Conservation (phyloP, 2,113 vertebrate genomes). For the Bagarius yarrelli region DNA sequence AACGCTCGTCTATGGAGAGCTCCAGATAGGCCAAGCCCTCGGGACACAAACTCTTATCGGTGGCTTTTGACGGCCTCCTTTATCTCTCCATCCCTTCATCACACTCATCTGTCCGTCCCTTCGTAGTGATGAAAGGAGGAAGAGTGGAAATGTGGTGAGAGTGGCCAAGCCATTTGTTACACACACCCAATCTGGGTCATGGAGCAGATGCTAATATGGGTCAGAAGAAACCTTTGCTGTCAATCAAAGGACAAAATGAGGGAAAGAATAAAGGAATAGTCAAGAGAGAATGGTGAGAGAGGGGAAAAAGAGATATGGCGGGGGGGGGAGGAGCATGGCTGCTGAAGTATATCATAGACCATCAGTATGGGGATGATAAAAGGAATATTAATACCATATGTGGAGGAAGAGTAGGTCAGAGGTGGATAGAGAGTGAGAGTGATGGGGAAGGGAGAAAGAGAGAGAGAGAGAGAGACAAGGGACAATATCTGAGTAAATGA, state of each 20-base stretch:
- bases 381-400: constrained; percentile 50
- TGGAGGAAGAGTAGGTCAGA: constrained; percentile 32
- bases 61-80: constrained; percentile 43
- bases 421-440: constrained; percentile 12
- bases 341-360: constrained; percentile 40
- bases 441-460: neutral
- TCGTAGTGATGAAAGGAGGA: constrained; percentile 47
- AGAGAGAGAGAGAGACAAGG: neutral
- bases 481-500: constrained; percentile 36
- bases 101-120: constrained; percentile 22
- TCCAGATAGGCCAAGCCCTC: constrained; percentile 61
- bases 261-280: constrained; percentile 17
- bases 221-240: constrained; percentile 68
- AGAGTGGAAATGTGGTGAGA: constrained; percentile 52
- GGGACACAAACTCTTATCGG: constrained; percentile 55
- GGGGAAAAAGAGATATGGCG: neutral
- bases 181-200: constrained; percentile 67
- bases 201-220: constrained; percentile 74
- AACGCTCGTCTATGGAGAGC: constrained; percentile 58
- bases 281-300: neutral
- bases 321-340: constrained; percentile 14
- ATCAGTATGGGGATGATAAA: constrained; percentile 42
- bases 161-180: constrained; percentile 60
- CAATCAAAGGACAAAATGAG: constrained; percentile 61
- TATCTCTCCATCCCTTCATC: constrained; percentile 25